A percentile compares a stretch with the other conserved stretches of the same genome.
Evolutionary conservation across 2,888 invertebrate species (phyloP).

Genomic region (Acleris sparsana): DNA sequence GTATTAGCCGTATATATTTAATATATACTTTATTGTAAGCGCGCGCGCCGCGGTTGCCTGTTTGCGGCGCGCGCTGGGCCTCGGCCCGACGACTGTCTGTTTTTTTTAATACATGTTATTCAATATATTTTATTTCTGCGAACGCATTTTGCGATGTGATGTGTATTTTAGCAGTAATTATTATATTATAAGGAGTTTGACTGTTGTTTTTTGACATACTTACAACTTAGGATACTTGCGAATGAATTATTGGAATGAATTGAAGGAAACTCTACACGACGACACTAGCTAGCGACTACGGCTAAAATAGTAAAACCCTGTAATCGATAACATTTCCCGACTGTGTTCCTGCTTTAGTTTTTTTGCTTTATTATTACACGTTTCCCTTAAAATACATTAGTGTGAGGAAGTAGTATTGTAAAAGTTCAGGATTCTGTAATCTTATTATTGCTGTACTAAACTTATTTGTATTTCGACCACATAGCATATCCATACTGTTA

Average conservation of each 20-base stretch:
- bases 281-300: constrained; percentile 71
- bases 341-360: constrained; percentile 83
- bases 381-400: constrained; percentile 79
- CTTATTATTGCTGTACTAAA: constrained; percentile 76
- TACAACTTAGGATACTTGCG: constrained; percentile 80
- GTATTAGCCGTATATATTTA: constrained; percentile 79
- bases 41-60: constrained; percentile 80
- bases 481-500: constrained; percentile 81
- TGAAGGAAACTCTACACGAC: constrained; percentile 55
- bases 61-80: constrained; percentile 76
- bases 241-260: constrained; percentile 74
- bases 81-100: constrained; percentile 76
- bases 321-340: constrained; percentile 81
- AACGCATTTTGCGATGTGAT: constrained; percentile 90
- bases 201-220: constrained; percentile 84
- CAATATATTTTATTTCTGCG: constrained; percentile 92
- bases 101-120: constrained; percentile 85
- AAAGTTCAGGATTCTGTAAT: constrained; percentile 80
- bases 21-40: constrained; percentile 69
- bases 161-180: constrained; percentile 85
- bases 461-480: constrained; percentile 76
- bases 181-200: constrained; percentile 84
- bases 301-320: constrained; percentile 76
- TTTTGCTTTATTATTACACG: constrained; percentile 81
- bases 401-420: constrained; percentile 82